Evolutionary conservation across 2,113 vertebrate species (phyloP), one percentile per base, ranked within the genome.

Genomic region (Uropsilus gracilis): DNA sequence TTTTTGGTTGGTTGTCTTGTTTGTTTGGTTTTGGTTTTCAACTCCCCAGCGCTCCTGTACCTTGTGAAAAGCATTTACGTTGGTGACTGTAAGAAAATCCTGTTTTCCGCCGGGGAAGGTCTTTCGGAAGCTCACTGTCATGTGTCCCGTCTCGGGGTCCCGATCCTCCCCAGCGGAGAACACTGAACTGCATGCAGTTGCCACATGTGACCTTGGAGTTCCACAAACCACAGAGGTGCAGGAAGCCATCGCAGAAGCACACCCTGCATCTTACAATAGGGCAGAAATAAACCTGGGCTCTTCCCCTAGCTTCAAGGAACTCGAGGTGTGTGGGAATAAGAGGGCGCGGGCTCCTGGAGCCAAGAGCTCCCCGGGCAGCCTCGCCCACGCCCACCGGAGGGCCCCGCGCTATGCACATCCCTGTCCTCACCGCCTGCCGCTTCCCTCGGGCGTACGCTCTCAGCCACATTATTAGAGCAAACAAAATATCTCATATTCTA

Each of bases 401-500:
- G 46, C 46, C 46, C 11, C 46, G 11, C 46, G n/a, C 48, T 14
- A 2, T 12, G 48, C 16, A 14, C 3, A 12, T 50, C 12, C 11
- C 11, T 50, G 12, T 50, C 8, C 12, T 3, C 48, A 50, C 46
- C n/a, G n/a, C 48, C 48, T 14, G 39, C 44, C 32, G 32, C 10
- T 69, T 57, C 83, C 59, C 53, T 83, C 76, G 44, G 18, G 30
- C 8, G 28, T 10, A 30, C 59, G 26, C 17, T 64, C 22, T 75
- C 46, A 77, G 64, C 5, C 16, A 16, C 42, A 80, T 69, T 55
- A 66, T 71, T 83, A 34, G 30, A 28, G 1, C 0, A 18, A 94
- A 48, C 48, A 90, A 22, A 78, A 30, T 77, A 89, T 72, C 83
- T 93, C 30, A 59, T 22, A 61, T 77, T 90, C 82, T 68, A 53